Base-by-base conservation (phyloP, 2,797 vertebrate species). In the Setipinna tenuifilis region DNA sequence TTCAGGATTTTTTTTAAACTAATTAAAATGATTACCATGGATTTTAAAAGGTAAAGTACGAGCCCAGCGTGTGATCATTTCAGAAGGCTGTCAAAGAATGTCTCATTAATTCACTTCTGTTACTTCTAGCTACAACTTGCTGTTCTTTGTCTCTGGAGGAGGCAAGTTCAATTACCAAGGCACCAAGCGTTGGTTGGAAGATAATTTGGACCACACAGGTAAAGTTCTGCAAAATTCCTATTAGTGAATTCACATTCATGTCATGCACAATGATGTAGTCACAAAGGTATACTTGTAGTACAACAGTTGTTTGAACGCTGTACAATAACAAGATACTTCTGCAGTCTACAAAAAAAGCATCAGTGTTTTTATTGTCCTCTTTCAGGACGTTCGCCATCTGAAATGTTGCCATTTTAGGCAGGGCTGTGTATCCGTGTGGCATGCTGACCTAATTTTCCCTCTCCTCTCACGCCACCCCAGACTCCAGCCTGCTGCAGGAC, bases 91-190 rank as follows among this genome's bases (percentile, higher is more conserved):
- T 62, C 6, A 65, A 65, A 25, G 23, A 23, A 65, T 11, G 11
- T 75, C 23, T 78, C 35, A 10, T 78, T 41, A 78, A 65, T 59
- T 21, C 46, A 62, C 58, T 19, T 12, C 0, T 86, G 41, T 87
- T 82, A 41, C 84, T 16, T 92, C 62, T 85, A 99, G 98, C 92
- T 99, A 98, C 91, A 99, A 99, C 88, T 94, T 99, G 88, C 94
- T 99, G 84, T 99, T 99, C 94, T 99, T 99, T 87, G 95, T 98
- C 0, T 99, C 98, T 0, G 98, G 98, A 86, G 98, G 98, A n/a
- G 98, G 98, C 21, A 99, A 99, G 90, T 99, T 99, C 89, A 99
- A 99, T 94, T 99, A 99, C 87, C 98, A 99, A 93, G 98, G 98
- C 50, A 99, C 98, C 75, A 99, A 99, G 90, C 95, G 98, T 35